These are phyloP conservation scores for Gambelia wislizenii DNA, from an alignment of 2,797 vertebrate genomes.

Conservation along the genomic window DNA sequence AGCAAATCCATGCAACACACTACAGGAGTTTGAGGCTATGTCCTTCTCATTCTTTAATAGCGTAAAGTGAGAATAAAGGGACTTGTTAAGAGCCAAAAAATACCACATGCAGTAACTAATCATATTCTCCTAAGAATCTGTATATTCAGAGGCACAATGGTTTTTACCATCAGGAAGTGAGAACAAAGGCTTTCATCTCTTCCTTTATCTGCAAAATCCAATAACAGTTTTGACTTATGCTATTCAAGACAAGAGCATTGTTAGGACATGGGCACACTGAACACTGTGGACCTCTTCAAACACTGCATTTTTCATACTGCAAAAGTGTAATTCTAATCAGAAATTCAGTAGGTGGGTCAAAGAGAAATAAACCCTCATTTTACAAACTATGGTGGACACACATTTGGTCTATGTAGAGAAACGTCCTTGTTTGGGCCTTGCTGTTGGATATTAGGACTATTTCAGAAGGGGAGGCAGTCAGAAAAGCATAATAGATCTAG, in stretches of 20 bases:
- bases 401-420: neutral
- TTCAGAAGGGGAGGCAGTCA: neutral
- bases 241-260: neutral
- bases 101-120: neutral
- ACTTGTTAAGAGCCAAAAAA: neutral
- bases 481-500: neutral
- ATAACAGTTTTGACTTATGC: neutral
- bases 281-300: neutral
- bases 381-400: neutral
- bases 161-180: neutral
- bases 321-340: constrained; percentile 1
- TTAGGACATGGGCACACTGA: neutral
- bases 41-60: neutral
- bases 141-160: neutral
- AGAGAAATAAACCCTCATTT: neutral
- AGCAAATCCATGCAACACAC: neutral
- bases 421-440: constrained; percentile 1
- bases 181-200: neutral
- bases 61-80: neutral
- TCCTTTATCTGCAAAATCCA: neutral
- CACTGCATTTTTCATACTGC: neutral
- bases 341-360: neutral
- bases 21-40: neutral
- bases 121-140: neutral
- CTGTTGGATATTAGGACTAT: neutral